Evolutionary conservation across 2,797 vertebrate species (phyloP).

Genomic region (Lutjanus argentimaculatus): DNA sequence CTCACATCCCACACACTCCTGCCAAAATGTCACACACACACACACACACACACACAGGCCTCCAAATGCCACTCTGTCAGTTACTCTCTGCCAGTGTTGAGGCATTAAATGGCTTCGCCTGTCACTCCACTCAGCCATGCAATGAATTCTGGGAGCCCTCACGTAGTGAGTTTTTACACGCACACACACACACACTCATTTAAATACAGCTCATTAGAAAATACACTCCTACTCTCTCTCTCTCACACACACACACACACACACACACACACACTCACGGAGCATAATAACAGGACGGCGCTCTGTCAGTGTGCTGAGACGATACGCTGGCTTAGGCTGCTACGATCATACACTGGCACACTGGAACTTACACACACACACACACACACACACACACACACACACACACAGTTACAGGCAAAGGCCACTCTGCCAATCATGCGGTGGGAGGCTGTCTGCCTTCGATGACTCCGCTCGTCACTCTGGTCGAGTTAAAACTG

Average conservation of each 20-base stretch:
- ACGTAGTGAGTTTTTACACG: slow-evolving; percentile 11
- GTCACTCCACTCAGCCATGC: slow-evolving; percentile 53
- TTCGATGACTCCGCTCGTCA: slow-evolving; percentile 58
- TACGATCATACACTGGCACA: slow-evolving; percentile 30
- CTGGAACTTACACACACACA: slow-evolving; percentile 22
- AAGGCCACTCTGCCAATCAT: slow-evolving; percentile 64
- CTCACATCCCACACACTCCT: neutral
- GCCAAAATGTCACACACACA: slow-evolving; percentile 20
- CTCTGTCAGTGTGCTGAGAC: slow-evolving; percentile 45
- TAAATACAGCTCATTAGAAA: slow-evolving; percentile 60
- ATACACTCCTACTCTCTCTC: slow-evolving; percentile 25
- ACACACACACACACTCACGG: slow-evolving; percentile 7
- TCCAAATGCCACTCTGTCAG: slow-evolving; percentile 53
- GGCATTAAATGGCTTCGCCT: slow-evolving; percentile 52
- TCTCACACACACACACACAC: slow-evolving; percentile 17
- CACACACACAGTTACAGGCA: slow-evolving; percentile 22
- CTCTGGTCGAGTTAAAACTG: slow-evolving; percentile 63
- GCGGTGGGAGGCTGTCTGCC: slow-evolving; percentile 55
- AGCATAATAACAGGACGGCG: slow-evolving; percentile 40
- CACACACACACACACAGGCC: neutral
- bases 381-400: slow-evolving; percentile 22
- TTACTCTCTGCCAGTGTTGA: slow-evolving; percentile 38
- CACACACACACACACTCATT: slow-evolving; percentile 30
- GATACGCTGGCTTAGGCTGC: slow-evolving; percentile 50
- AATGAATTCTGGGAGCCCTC: slow-evolving; percentile 56